phyloP scores from a whole-genome alignment of 2,797 vertebrate species.

The Oreochromis grahami region DNA sequence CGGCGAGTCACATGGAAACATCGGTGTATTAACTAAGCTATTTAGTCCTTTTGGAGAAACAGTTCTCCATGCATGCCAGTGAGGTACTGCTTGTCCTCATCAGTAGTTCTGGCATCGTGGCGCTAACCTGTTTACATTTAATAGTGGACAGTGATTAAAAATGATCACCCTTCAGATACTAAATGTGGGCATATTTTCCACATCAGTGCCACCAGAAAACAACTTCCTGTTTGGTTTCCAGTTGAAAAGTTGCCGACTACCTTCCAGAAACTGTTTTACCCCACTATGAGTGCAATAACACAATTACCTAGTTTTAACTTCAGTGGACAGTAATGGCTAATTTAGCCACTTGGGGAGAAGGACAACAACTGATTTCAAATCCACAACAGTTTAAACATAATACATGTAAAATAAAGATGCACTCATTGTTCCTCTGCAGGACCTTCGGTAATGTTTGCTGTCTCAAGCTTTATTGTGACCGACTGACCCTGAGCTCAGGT shows the following conservation, averaged over 20 bases:
- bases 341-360: not conserved
- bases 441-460: not conserved
- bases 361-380: not conserved
- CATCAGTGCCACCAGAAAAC: not conserved
- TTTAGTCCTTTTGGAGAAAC: not conserved
- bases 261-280: not conserved
- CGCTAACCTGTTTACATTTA: not conserved
- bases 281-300: not conserved
- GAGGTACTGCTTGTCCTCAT: not conserved
- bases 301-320: not conserved
- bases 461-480: not conserved
- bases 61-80: not conserved
- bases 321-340: not conserved
- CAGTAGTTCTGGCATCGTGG: not conserved
- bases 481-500: not conserved
- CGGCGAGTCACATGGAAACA: rapidly evolving
- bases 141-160: rapidly evolving
- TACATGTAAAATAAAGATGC: not conserved
- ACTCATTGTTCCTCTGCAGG: not conserved
- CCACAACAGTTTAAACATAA: not conserved
- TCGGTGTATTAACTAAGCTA: not conserved
- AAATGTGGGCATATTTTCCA: not conserved
- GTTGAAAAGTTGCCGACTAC: not conserved
- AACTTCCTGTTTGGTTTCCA: not conserved
- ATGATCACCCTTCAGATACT: not conserved